Evolutionary conservation across 2,113 vertebrate genomes (phyloP), one percentile per base, ranked within the genome.

Genomic region (Lipophrys pholis): DNA sequence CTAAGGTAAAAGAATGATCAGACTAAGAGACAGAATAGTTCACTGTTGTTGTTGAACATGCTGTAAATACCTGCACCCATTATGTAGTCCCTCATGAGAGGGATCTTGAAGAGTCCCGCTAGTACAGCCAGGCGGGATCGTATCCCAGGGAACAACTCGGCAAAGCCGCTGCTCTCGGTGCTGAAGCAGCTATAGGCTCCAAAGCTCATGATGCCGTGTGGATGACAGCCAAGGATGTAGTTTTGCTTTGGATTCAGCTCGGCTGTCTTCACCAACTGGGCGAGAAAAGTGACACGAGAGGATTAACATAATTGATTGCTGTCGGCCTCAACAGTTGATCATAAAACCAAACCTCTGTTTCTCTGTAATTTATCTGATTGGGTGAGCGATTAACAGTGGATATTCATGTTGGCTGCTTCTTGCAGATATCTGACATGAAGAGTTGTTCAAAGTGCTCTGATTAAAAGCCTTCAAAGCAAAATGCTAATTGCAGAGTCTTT

Each of bases 211-310:
- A 96, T 94, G 0, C 95, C 95, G 0, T 95, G 95, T 0, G 94
- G 95, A 72, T 96, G 95, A n/a, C 80, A 89, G 1, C 93, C 94
- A 0, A 96, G 41, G 17, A 96, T 74, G 42, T 95, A 96, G 84
- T 95, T 96, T 73, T 57, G 86, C 17, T 83, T 83, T 1, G 92
- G 91, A 43, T 84, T 92, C 69, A 97, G 85, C 39, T 95, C 93
- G 0, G 87, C 83, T 0, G 94, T 95, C 84, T 95, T 95, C 79
- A 96, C 93, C 69, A 95, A 62, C 95, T 97, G 81, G 59, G 57
- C 3, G 21, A 35, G 30, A 56, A 53, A 39, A 55, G 1, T 0
- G 7, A 45, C 14, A 64, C 14, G 8, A 12, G 10, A 53, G 0
- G 5, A 14, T 30, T 41, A 64, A 49, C 11, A 35, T 21, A 10